A percentile compares a stretch with the other conserved stretches of the same genome.
Conservation (phyloP, 1,140 invertebrate species). For the Lutraria rhynchaena region DNA sequence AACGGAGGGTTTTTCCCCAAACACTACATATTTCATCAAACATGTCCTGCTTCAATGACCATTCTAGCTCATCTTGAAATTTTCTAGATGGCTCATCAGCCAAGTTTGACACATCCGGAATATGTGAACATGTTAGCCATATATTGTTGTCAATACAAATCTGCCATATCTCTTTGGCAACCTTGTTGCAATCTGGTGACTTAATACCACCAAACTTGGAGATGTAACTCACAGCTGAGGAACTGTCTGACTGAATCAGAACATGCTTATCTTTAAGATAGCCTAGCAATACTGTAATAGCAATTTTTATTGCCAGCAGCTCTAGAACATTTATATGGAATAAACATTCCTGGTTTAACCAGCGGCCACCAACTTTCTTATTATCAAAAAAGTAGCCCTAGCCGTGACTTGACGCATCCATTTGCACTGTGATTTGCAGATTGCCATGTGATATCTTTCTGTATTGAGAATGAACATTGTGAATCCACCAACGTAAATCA, state of each 20-base stretch:
- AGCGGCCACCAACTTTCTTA: constrained; percentile 17
- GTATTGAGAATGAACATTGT: constrained; percentile 16
- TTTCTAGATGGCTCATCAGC: constrained; percentile 26
- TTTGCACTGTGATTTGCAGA: not conserved
- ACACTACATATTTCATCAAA: not conserved
- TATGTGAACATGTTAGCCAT: constrained; percentile 35
- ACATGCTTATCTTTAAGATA: too few relatives aligned
- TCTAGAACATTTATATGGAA: constrained; percentile 61
- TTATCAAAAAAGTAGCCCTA: constrained; percentile 33
- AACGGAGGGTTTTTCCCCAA: constrained; percentile 1
- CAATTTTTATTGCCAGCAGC: constrained; percentile 30
- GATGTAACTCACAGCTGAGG: constrained; percentile 30
- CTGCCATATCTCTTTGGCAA: constrained; percentile 17
- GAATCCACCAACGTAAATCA: constrained; percentile 44
- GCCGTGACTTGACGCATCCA: constrained; percentile 43
- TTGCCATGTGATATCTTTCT: constrained; percentile 5
- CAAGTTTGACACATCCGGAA: constrained; percentile 38
- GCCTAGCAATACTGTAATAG: too few relatives aligned
- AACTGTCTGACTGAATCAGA: constrained; percentile 7
- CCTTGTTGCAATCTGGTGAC: not conserved
- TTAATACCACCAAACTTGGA: constrained; percentile 48
- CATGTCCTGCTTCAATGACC: not conserved
- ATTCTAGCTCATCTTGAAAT: constrained; percentile 44
- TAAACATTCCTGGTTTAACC: not conserved
- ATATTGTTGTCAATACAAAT: constrained; percentile 16